Conservation (phyloP, 2,797 vertebrate species). For the Pseudochirops corinnae region DNA sequence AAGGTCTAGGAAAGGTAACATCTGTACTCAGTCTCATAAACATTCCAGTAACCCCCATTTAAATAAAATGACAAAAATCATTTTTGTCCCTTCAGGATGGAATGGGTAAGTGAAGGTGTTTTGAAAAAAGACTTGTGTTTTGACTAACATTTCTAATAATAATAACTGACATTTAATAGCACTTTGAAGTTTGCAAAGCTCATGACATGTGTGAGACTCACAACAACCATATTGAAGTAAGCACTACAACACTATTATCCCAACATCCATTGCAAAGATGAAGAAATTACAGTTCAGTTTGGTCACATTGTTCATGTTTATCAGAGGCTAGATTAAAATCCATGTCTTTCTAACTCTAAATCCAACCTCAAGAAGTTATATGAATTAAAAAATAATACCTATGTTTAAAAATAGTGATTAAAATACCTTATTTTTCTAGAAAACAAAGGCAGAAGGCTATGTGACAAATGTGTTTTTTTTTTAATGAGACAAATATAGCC, state of each 20-base stretch:
- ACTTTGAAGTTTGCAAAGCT: background rate
- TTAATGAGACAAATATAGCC: background rate
- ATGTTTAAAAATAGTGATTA: background rate
- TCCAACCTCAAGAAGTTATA: background rate
- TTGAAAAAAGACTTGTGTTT: constrained; percentile 27
- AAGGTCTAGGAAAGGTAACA: constrained; percentile 32
- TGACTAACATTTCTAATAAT: constrained; percentile 39
- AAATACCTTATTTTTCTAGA: background rate
- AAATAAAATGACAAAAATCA: constrained; percentile 58
- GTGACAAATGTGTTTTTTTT: background rate
- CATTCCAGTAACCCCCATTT: constrained; percentile 42
- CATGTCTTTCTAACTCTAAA: background rate
- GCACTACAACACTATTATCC: background rate
- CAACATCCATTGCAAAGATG: background rate
- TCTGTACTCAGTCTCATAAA: constrained; percentile 52
- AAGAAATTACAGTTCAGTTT: background rate
- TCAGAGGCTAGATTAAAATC: background rate
- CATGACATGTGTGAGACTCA: background rate
- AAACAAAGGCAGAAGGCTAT: background rate
- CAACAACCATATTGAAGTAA: background rate
- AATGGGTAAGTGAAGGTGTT: constrained; percentile 10
- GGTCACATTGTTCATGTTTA: background rate
- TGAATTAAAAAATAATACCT: background rate
- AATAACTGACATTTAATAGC: background rate
- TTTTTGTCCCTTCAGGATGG: constrained; percentile 27